Evolutionary conservation across 2,888 invertebrate species (phyloP).

Genomic region (Caenorhabditis macrosperma): DNA sequence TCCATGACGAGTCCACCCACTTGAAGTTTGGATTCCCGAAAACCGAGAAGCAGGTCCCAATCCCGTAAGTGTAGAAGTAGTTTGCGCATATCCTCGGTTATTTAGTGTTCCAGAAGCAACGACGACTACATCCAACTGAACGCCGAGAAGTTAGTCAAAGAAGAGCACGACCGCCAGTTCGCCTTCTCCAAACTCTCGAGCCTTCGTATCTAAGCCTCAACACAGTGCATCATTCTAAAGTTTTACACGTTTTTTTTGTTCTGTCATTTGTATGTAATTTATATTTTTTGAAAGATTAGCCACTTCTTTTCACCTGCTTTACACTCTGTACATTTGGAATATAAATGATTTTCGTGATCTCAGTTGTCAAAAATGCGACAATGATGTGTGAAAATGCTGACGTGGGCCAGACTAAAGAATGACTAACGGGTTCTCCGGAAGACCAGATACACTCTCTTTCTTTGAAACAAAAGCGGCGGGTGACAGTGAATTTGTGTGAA

Average conservation of each 20-base stretch:
- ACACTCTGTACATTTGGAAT: conserved; percentile 40
- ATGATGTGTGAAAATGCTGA: conserved; percentile 33
- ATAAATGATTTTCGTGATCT: conserved; percentile 31
- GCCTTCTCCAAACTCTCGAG: conserved; percentile 29
- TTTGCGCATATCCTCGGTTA: conserved; percentile 17
- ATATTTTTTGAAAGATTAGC: conserved; percentile 9
- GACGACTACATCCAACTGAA: conserved; percentile 51
- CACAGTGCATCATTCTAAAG: conserved; percentile 6
- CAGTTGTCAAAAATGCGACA: background rate
- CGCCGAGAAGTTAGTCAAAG: conserved; percentile 44
- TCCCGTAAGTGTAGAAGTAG: conserved; percentile 49
- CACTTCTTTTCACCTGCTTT: conserved; percentile 22
- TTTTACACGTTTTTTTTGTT: background rate
- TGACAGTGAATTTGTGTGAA: conserved; percentile 1
- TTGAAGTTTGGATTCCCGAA: conserved; percentile 58
- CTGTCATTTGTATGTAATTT: conserved; percentile 36
- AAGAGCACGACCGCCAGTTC: conserved; percentile 40
- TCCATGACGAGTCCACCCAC: conserved; percentile 54
- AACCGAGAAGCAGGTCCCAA: conserved; percentile 27
- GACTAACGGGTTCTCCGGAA: conserved; percentile 33
- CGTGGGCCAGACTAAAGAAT: conserved; percentile 33
- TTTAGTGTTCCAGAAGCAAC: conserved; percentile 45
- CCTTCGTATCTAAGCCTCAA: conserved; percentile 29
- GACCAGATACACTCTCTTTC: background rate
- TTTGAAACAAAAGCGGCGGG: conserved; percentile 11